A percentile compares a stretch with the other conserved stretches of the same genome.
Conservation (phyloP, 30 jellyfish, hydroid and myxozoan genomes). For the Aurelia coerulea region DNA sequence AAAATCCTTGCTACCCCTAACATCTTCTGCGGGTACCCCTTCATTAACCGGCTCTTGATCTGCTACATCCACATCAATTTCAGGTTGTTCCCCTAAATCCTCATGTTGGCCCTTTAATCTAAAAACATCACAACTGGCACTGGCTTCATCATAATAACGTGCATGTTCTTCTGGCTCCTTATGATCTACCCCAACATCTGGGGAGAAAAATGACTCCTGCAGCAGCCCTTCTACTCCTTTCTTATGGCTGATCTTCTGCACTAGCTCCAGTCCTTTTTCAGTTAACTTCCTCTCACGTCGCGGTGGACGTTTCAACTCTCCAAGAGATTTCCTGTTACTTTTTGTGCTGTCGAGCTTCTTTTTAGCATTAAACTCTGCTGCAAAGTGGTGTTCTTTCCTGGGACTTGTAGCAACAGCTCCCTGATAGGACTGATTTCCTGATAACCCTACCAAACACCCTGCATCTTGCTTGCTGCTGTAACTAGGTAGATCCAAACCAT, state of each 20-base stretch:
- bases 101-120: too few species aligned
- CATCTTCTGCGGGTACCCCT: not conserved
- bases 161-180: not conserved
- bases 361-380: not conserved
- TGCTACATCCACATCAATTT: not conserved
- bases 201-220: slow-evolving; percentile 28
- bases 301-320: slow-evolving; percentile 40
- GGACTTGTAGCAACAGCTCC: too few species aligned
- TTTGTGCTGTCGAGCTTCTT: not conserved
- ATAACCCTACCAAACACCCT: not conserved
- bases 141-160: not conserved
- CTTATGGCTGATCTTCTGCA: slow-evolving; percentile 46
- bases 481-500: not conserved
- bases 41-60: not conserved
- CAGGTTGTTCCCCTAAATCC: not conserved
- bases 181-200: slow-evolving; percentile 5
- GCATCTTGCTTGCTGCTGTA: too few species aligned
- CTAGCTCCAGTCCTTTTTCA: slow-evolving; percentile 59
- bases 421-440: not conserved
- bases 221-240: slow-evolving; percentile 36
- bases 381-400: not conserved
- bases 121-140: too few species aligned
- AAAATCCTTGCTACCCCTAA: too few species aligned
- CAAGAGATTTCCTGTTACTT: not conserved
- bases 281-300: slow-evolving; percentile 53